Conservation (phyloP, 64 coral and sea anemone genomes). For the Orbicella faveolata region DNA sequence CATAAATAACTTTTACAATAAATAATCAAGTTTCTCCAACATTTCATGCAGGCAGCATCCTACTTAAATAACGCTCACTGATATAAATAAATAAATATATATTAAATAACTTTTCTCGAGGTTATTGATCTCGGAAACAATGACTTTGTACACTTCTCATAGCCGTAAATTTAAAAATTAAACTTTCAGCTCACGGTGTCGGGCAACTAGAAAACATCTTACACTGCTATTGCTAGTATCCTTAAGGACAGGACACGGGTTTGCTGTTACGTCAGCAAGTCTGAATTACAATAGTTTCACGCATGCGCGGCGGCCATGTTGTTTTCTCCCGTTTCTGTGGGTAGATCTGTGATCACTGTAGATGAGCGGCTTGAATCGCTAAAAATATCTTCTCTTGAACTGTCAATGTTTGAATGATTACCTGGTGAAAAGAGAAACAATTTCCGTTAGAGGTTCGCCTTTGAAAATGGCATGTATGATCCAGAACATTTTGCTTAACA, state of each 20-base stretch:
- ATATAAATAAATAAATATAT: background rate
- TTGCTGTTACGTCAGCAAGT: background rate
- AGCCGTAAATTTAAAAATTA: background rate
- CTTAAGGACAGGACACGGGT: background rate
- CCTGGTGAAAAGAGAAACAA: background rate
- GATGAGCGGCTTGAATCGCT: background rate
- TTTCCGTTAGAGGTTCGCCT: too few relatives aligned
- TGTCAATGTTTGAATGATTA: constrained; percentile 1
- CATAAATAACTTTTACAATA: constrained; percentile 20
- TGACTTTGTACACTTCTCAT: background rate
- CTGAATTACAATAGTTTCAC: background rate
- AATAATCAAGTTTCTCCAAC: background rate
- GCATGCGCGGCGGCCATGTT: background rate
- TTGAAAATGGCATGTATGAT: too few relatives aligned
- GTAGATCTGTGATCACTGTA: background rate
- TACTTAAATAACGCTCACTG: background rate
- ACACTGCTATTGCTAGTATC: background rate
- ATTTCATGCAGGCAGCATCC: background rate
- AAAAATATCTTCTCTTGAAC: constrained; percentile 33
- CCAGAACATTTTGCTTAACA: too few relatives aligned
- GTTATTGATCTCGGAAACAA: background rate
- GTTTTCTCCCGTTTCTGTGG: background rate
- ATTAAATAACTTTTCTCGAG: background rate
- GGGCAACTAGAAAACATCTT: background rate
- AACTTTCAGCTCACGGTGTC: background rate